Evolutionary conservation across 2,888 invertebrate genomes (phyloP), one percentile per base, ranked within the genome.

Genomic region (Galerucella calmariensis): DNA sequence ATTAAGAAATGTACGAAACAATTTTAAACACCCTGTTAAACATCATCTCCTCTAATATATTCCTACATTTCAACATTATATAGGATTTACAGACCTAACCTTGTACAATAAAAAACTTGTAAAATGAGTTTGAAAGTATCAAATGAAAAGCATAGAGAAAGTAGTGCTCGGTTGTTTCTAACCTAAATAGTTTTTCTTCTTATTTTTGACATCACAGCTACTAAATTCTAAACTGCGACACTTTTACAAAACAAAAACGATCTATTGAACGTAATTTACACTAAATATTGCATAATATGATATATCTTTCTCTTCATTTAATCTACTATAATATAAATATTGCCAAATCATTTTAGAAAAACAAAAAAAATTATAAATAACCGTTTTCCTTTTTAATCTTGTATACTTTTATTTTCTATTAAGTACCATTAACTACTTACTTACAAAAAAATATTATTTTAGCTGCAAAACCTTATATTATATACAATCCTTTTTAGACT

Each of bases 191-290:
- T 75, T 79, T 77, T 77, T 78, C 69, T 77, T 81, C 74, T 80
- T 81, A 80, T 82, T 81, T 79, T 81, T 80, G 83, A 83, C 85
- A 84, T 85, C 84, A 86, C 85, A 85, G 85, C 84, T 82, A 86
- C 85, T 86, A 86, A 79, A 75, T 82, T 81, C 84, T 85, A 85
- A 80, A 78, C 81, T 81, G 82, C 82, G 82, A 84, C 82, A 83
- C 82, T 81, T 82, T 82, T 80, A 82, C 81, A 79, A 83, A 83
- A 69, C 41, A 79, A 83, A 81, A 65, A 77, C 75, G 67, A 70
- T 74, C 69, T 69, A 70, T 69, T 56, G 16, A 75, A 75, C 72
- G 62, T 35, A 75, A 71, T 63, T 61, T 67, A 77, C 78, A 75
- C 73, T 77, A 80, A 82, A 83, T 83, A 83, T 83, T 83, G 82